Evolutionary conservation across 1,140 invertebrate genomes (phyloP), one percentile per base, ranked within the genome.

Genomic region (Dryas iulia): DNA sequence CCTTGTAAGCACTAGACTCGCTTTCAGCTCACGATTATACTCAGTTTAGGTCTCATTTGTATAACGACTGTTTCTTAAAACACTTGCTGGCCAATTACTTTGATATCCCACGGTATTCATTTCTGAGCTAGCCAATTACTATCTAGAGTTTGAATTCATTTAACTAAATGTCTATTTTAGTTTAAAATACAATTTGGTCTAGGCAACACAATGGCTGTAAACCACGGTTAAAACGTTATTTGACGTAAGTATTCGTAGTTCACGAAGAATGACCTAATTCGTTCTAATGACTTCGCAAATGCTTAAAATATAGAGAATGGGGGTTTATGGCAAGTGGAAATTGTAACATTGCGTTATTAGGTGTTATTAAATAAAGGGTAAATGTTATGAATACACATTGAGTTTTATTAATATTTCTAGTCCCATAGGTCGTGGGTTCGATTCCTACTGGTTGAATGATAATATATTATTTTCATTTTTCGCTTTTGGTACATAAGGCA

Each of bases 1-100:
- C 30, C 73, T 56, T 60, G 35, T 64, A 76, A 80, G 69, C 71
- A 78, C 78, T 82, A 80, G 70, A 72, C 61, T 78, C 35, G 60
- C 62, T 61, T 60, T 69, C 56, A 64, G 47, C 62, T 54, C 35
- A 47, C 64, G 58, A 60, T 62, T 69, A 69, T 59, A 59, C 62
- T 68, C 57, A 64, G 72, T 61, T 63, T 71, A 74, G 60, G 66
- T 66, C 47, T 35, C 64, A 71, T 73, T 76, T 64, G 66, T 73
- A 69, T 66, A 77, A 66, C 64, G 57, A 69, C 53, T 59, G 33
- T 73, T 72, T 73, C 70, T 73, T 73, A 47, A 71, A 69, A 56
- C 53, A 47, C 39, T 63, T 62, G 68, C 71, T 52, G 72, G 18
- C 33, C 56, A 62, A 77, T 82, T 78, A 77, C 72, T 70, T 23